These are phyloP conservation scores for Campaea margaritaria DNA, from an alignment of 2,888 invertebrate species.

Conservation along the genomic window DNA sequence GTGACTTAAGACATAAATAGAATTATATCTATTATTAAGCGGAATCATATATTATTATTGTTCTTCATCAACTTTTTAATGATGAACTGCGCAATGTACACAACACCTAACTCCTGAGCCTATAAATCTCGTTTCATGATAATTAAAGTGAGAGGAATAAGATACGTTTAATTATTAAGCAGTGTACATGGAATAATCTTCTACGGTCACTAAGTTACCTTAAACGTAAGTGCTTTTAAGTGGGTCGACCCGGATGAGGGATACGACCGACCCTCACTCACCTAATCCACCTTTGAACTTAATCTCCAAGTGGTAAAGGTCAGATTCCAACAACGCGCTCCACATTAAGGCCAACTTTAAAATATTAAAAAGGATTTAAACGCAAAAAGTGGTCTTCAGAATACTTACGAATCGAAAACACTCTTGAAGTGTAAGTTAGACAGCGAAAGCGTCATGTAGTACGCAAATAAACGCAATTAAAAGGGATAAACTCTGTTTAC, in stretches of 20 bases:
- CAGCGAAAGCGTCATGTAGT: conserved; percentile 53
- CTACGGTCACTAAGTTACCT: conserved; percentile 54
- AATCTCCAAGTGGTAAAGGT: conserved; percentile 40
- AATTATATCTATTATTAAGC: no score
- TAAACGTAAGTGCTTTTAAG: conserved; percentile 61
- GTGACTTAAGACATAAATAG: no score
- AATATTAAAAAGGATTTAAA: conserved; percentile 63
- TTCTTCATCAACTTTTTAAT: no score
- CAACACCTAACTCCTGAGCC: no score
- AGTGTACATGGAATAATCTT: conserved; percentile 46
- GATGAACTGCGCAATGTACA: no score
- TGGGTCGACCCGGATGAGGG: conserved; percentile 60
- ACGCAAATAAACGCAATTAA: conserved; percentile 66
- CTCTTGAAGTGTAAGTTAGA: conserved; percentile 47
- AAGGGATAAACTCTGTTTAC: conserved; percentile 71
- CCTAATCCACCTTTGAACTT: conserved; percentile 39
- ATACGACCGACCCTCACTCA: conserved; percentile 29
- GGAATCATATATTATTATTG: no score
- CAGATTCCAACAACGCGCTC: conserved; percentile 33
- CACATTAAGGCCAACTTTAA: conserved; percentile 32
- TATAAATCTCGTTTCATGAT: conserved; percentile 3
- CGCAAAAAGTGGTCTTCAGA: conserved; percentile 56
- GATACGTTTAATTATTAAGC: conserved; percentile 36
- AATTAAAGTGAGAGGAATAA: conserved; percentile 10
- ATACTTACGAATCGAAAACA: conserved; percentile 42